Conservation (phyloP, 2,113 vertebrate species). For the Spea multiplicata region DNA sequence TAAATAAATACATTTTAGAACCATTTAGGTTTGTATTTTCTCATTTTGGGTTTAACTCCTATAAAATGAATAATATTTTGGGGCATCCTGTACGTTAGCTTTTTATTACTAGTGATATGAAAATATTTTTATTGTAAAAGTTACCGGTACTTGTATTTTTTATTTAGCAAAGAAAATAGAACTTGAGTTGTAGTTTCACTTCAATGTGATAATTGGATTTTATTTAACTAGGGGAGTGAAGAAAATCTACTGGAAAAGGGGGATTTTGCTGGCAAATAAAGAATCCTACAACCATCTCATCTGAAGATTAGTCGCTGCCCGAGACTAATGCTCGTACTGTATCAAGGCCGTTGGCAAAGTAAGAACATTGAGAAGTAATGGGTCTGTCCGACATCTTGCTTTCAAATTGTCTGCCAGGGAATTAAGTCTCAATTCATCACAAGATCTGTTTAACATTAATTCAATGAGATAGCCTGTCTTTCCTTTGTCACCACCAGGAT, state of each 20-base stretch:
- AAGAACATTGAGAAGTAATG: conserved; percentile 33
- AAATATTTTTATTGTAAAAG: too few species aligned
- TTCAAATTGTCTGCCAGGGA: conserved; percentile 44
- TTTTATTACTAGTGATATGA: too few species aligned
- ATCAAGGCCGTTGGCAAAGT: conserved; percentile 32
- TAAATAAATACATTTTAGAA: too few species aligned
- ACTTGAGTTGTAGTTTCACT: not conserved
- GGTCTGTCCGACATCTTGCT: conserved; percentile 45
- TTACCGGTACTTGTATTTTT: too few species aligned
- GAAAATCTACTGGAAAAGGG: conserved; percentile 22
- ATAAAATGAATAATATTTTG: too few species aligned
- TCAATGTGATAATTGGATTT: not conserved
- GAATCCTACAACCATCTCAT: conserved; percentile 37
- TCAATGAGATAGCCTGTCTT: conserved; percentile 41
- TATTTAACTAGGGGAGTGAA: not conserved
- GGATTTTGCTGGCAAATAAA: conserved; percentile 26
- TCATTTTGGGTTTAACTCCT: too few species aligned
- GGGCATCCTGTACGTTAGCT: too few species aligned
- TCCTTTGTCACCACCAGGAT: conserved; percentile 42
- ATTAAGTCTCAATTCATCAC: conserved; percentile 48
- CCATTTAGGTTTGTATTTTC: too few species aligned
- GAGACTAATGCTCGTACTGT: conserved; percentile 38
- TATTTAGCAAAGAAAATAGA: too few species aligned
- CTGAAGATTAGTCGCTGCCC: conserved; percentile 32
- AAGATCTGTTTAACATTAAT: conserved; percentile 49